Percentiles rank a stretch among this genome's conserved stretches.
Evolutionary conservation across 2,113 vertebrate species (phyloP).

Genomic region (Lophotis ruficrista): DNA sequence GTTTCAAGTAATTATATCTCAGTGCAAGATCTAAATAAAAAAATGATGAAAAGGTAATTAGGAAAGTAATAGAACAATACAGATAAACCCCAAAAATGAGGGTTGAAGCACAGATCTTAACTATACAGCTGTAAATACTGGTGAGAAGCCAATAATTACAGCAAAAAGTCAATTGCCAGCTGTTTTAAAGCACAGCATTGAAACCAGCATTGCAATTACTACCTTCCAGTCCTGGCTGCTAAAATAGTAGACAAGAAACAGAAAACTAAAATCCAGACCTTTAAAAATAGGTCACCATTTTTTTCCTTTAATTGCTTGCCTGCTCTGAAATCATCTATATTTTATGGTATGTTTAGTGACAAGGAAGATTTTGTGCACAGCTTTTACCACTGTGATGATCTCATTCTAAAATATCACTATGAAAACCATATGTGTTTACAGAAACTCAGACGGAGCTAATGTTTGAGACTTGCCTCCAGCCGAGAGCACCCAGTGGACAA

Average conservation of each 20-base stretch:
- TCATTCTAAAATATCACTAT: not conserved
- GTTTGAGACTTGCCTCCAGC: not conserved
- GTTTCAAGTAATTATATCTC: conserved; percentile 67
- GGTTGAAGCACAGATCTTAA: conserved; percentile 54
- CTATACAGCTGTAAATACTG: conserved; percentile 63
- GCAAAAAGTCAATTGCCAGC: conserved; percentile 45
- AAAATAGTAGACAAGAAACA: conserved; percentile 9
- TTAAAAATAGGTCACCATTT: not conserved
- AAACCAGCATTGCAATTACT: not conserved
- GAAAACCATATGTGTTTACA: not conserved
- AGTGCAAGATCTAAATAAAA: conserved; percentile 66
- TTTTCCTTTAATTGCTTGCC: not conserved
- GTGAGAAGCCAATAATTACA: conserved; percentile 70
- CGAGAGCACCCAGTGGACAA: not conserved
- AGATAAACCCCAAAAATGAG: conserved; percentile 60
- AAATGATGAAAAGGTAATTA: conserved; percentile 64
- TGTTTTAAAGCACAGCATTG: conserved; percentile 9
- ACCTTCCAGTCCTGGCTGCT: not conserved
- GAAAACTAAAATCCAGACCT: conserved; percentile 31
- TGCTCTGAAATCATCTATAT: not conserved
- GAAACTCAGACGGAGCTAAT: not conserved
- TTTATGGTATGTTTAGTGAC: not conserved
- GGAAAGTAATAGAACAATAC: conserved; percentile 55
- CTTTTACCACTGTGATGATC: not conserved
- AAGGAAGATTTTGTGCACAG: not conserved